Evolutionary conservation across 2,113 vertebrate genomes (phyloP), one percentile per base, ranked within the genome.

Genomic region (Alaudala cheleensis): DNA sequence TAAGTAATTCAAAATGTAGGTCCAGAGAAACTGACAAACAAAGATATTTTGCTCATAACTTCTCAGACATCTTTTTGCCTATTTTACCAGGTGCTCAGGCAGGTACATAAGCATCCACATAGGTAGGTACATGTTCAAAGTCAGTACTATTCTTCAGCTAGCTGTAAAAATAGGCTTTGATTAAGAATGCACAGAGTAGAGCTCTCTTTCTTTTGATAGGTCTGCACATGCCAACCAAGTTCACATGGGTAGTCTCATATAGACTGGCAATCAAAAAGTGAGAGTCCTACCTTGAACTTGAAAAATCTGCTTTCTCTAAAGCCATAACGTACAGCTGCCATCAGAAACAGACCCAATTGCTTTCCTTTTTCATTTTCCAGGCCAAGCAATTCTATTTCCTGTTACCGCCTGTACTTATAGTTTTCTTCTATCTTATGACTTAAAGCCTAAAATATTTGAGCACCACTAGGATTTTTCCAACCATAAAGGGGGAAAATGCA

Each of bases 381-480:
- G 88, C 73, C 88, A 94, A 95, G 86, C 18, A 79, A 90, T 78
- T 65, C 40, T 95, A 93, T 90, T 95, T 96, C 87, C 88, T 64
- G 34, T 42, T 93, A 78, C 83, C 96, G 91, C 22, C 70, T 92
- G 80, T 78, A 93, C 80, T 95, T 96, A 94, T 4, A 95, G 90
- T 72, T 95, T 84, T 92, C 86, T 88, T 87, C 90, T 84, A 71
- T 91, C 72, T 90, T 79, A 86, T 96, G 93, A 95, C 90, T 92
- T 96, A 96, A 86, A 95, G 85, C 78, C 88, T 71, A 81, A 97
- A 96, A 60, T 94, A 97, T 96, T 96, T 88, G 67, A 95, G 90
- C 91, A 94, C 93, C 88, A 86, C 89, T 65, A 61, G 58, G 74
- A 76, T 81, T 92, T 92, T 93, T 94, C 88, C 86, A 96, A 18